phyloP scores from a whole-genome alignment of 1,140 invertebrate genomes.

The Hypsibius dujardini region DNA sequence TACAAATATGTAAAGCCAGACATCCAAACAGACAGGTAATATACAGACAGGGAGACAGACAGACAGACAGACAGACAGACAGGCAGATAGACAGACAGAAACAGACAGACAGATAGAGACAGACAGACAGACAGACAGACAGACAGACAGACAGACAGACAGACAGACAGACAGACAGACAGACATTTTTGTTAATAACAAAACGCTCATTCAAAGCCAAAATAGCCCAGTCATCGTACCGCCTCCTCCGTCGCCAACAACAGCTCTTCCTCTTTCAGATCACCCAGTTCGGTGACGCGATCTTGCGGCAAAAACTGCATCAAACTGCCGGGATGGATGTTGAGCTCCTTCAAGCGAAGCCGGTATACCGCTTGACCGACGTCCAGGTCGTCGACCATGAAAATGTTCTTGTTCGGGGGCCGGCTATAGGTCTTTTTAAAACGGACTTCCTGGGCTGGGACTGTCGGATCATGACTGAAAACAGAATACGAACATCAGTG shows the following conservation, averaged over 20 bases:
- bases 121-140: no score
- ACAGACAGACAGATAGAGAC: no score
- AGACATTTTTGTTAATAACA: no score
- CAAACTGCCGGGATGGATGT: constrained; percentile 48
- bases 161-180: no score
- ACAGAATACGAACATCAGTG: background rate
- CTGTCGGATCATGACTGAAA: constrained; percentile 6
- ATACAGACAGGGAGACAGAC: no score
- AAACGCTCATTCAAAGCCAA: no score
- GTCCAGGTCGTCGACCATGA: background rate
- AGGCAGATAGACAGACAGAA: no score
- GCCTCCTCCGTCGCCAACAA: constrained; percentile 65
- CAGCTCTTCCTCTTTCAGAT: constrained; percentile 60
- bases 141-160: no score
- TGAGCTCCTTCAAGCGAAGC: background rate
- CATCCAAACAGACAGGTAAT: no score
- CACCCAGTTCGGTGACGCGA: constrained; percentile 80
- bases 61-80: no score
- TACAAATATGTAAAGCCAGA: no score
- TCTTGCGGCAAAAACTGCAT: constrained; percentile 94
- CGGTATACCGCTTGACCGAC: background rate
- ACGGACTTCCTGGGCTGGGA: background rate
- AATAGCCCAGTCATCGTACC: constrained; percentile 30
- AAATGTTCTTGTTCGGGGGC: background rate
- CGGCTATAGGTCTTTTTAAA: background rate